Conservation (phyloP, 1,140 invertebrate genomes). For the Triops cancriformis region DNA sequence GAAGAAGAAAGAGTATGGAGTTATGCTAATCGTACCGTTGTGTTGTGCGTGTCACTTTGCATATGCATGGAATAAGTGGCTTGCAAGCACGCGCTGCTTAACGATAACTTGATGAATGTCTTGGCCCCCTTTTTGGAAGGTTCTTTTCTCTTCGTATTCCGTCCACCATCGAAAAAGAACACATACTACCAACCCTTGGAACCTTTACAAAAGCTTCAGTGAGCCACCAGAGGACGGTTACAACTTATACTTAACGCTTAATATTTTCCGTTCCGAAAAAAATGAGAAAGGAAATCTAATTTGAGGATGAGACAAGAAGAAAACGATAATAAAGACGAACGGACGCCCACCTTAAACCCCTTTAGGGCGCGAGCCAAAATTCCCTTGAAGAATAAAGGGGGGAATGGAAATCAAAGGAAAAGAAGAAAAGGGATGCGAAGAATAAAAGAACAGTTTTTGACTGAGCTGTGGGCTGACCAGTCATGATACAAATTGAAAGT, state of each 20-base stretch:
- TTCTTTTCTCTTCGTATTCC: too few relatives aligned
- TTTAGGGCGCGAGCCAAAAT: neutral
- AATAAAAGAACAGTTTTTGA: constrained; percentile 13
- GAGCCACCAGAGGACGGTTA: neutral
- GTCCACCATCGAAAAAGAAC: too few relatives aligned
- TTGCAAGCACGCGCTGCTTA: constrained; percentile 2
- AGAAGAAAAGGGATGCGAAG: neutral
- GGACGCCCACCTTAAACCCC: neutral
- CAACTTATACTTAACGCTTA: neutral
- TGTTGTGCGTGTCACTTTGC: constrained; percentile 1
- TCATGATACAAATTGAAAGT: constrained; percentile 29
- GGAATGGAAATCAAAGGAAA: constrained; percentile 19
- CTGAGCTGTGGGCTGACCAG: constrained; percentile 25
- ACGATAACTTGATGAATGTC: constrained; percentile 4
- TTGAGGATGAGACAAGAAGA: constrained; percentile 5
- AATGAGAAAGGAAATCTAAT: neutral
- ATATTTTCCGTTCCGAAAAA: neutral
- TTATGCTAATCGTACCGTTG: neutral
- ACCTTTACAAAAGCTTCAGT: neutral
- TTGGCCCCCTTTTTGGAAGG: neutral
- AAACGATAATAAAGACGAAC: constrained; percentile 13
- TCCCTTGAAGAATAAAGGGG: constrained; percentile 20
- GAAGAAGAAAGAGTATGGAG: neutral
- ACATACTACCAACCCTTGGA: neutral
- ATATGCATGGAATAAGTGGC: constrained; percentile 10